Evolutionary conservation across 2,888 invertebrate genomes (phyloP).

Genomic region (Bombylius discolor): DNA sequence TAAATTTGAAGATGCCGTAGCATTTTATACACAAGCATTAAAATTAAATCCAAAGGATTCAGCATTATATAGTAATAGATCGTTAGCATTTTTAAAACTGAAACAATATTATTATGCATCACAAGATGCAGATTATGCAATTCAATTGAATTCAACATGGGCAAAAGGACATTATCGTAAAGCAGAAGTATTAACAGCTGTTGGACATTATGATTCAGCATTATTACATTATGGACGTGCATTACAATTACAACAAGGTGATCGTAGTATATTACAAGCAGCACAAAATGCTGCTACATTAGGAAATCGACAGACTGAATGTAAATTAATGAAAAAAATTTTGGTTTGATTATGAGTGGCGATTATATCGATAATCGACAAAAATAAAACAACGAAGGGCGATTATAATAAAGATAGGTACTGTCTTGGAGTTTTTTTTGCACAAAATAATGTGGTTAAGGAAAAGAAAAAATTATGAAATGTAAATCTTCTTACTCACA

Average conservation of each 20-base stretch:
- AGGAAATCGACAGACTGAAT: slow-evolving; percentile 47
- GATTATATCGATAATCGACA: too few species aligned
- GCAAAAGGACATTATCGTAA: slow-evolving; percentile 65
- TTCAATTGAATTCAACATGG: slow-evolving; percentile 62
- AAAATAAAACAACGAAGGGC: too few species aligned
- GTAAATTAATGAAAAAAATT: slow-evolving; percentile 26
- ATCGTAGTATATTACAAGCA: slow-evolving; percentile 48
- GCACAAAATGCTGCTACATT: slow-evolving; percentile 46
- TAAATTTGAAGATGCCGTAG: slow-evolving; percentile 60
- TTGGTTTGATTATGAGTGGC: too few species aligned
- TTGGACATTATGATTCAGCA: slow-evolving; percentile 53
- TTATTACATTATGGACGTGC: slow-evolving; percentile 55
- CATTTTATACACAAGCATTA: slow-evolving; percentile 68
- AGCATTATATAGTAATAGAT: slow-evolving; percentile 64
- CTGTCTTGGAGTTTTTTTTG: too few species aligned
- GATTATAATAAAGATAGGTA: too few species aligned
- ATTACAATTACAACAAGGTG: slow-evolving; percentile 51
- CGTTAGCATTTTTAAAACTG: slow-evolving; percentile 63
- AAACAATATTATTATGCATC: slow-evolving; percentile 63
- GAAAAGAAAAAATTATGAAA: too few species aligned
- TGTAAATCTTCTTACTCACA: too few species aligned
- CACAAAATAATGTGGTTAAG: too few species aligned
- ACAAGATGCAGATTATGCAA: slow-evolving; percentile 65
- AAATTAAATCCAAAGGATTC: slow-evolving; percentile 54
- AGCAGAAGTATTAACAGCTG: slow-evolving; percentile 57